Conservation (phyloP, 2,113 vertebrate species). For the Coracopsis vasa region DNA sequence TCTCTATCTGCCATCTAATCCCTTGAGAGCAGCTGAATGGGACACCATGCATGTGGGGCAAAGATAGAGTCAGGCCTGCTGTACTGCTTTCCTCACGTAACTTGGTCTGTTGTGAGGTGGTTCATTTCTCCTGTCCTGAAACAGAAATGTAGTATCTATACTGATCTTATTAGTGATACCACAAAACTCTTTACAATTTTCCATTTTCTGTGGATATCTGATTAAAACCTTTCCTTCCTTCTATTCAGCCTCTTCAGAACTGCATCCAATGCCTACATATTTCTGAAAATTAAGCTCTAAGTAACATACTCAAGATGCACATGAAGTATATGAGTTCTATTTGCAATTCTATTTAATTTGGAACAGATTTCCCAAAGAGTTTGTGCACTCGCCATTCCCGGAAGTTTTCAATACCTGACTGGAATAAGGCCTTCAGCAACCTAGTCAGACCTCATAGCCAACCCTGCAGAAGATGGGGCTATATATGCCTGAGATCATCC, state of each 20-base stretch:
- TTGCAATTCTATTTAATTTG: neutral
- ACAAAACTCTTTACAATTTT: neutral
- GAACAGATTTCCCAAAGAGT: neutral
- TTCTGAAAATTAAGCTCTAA: neutral
- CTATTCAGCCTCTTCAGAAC: neutral
- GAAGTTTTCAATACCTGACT: neutral
- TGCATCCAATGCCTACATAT: neutral
- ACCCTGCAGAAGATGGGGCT: neutral
- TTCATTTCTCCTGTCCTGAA: neutral
- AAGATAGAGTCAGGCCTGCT: neutral
- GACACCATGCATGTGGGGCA: rapidly evolving
- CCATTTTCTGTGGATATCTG: neutral
- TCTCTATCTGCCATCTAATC: neutral
- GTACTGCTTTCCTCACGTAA: neutral
- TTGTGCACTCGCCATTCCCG: rapidly evolving
- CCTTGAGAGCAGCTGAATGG: neutral
- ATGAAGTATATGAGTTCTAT: neutral
- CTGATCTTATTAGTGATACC: neutral
- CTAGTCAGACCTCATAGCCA: neutral
- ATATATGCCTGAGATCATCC: neutral
- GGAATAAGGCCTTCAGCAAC: neutral
- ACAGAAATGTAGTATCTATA: neutral
- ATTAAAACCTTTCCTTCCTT: neutral
- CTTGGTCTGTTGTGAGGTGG: neutral
- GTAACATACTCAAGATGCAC: neutral